A percentile compares a stretch with the other conserved stretches of the same genome.
Evolutionary conservation across 2,888 invertebrate genomes (phyloP).

Genomic region (Cheilosia pagana): DNA sequence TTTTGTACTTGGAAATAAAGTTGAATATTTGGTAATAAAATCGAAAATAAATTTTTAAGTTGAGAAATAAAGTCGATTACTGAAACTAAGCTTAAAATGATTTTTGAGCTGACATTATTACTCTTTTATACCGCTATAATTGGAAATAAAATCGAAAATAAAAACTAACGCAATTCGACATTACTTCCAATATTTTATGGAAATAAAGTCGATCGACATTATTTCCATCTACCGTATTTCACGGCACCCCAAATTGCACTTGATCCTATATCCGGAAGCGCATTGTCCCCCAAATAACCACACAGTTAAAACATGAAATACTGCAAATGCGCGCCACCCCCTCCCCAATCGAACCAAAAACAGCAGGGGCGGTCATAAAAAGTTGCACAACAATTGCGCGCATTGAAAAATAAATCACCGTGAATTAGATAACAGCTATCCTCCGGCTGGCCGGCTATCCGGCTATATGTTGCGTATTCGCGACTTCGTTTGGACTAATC

Average conservation of each 20-base stretch:
- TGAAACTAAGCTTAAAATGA: too few relatives aligned
- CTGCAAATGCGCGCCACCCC: background rate
- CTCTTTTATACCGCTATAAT: too few relatives aligned
- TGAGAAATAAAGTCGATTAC: background rate
- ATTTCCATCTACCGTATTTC: too few relatives aligned
- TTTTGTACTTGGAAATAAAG: slow-evolving; percentile 3
- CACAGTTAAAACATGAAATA: too few relatives aligned
- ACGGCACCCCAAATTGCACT: too few relatives aligned
- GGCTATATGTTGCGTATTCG: background rate
- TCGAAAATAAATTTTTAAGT: background rate
- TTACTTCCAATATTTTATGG: too few relatives aligned
- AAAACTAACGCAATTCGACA: too few relatives aligned
- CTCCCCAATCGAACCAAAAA: background rate
- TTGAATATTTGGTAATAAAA: background rate
- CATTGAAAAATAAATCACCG: slow-evolving; percentile 66
- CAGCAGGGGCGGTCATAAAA: slow-evolving; percentile 44
- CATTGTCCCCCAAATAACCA: too few relatives aligned
- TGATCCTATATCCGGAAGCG: too few relatives aligned
- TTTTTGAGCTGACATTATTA: too few relatives aligned
- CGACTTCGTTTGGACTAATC: slow-evolving; percentile 47
- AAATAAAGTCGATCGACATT: too few relatives aligned
- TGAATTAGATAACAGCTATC: slow-evolving; percentile 68
- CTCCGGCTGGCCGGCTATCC: background rate
- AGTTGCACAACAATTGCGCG: slow-evolving; percentile 43
- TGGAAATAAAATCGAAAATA: too few relatives aligned